Evolutionary conservation across 2,888 invertebrate genomes (phyloP).

Genomic region (Drosophila neoperkinsi): DNA sequence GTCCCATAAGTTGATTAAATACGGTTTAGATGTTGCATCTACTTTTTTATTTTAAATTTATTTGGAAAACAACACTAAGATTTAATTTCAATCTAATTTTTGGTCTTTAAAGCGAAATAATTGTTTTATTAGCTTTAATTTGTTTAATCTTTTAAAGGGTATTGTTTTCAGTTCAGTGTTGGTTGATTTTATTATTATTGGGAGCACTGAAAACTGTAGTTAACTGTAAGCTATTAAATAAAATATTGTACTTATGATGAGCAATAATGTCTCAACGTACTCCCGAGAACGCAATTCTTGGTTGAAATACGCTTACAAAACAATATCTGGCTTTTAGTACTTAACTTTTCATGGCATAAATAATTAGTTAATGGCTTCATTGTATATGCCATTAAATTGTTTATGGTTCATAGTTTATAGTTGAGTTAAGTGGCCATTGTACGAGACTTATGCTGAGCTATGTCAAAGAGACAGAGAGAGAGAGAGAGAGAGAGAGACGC

Average conservation of each 20-base stretch:
- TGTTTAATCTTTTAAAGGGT: not conserved
- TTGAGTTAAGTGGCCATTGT: slow-evolving; percentile 8
- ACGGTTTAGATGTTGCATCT: not conserved
- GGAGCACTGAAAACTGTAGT: not conserved
- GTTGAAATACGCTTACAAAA: not conserved
- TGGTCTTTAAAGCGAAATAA: no score
- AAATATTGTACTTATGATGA: not conserved
- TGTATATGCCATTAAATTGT: slow-evolving; percentile 34
- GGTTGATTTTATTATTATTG: not conserved
- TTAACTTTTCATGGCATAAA: slow-evolving; percentile 9
- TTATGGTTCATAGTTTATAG: slow-evolving; percentile 34
- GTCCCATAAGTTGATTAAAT: not conserved
- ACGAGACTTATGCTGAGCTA: not conserved
- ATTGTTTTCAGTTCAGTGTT: not conserved
- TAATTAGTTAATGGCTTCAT: slow-evolving; percentile 42
- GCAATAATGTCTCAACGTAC: not conserved
- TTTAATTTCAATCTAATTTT: no score
- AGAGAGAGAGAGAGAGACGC: no score
- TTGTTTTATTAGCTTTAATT: no score
- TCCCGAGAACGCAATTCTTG: not conserved
- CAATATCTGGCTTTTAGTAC: not conserved
- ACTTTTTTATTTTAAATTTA: rapidly evolving
- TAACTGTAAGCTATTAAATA: not conserved
- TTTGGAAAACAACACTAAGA: not conserved
- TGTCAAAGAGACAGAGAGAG: slow-evolving; percentile 13